Percentiles rank a stretch among this genome's conserved stretches.
These are phyloP conservation scores for Pammene fasciana DNA, from an alignment of 2,888 invertebrate genomes.

Conservation along the genomic window DNA sequence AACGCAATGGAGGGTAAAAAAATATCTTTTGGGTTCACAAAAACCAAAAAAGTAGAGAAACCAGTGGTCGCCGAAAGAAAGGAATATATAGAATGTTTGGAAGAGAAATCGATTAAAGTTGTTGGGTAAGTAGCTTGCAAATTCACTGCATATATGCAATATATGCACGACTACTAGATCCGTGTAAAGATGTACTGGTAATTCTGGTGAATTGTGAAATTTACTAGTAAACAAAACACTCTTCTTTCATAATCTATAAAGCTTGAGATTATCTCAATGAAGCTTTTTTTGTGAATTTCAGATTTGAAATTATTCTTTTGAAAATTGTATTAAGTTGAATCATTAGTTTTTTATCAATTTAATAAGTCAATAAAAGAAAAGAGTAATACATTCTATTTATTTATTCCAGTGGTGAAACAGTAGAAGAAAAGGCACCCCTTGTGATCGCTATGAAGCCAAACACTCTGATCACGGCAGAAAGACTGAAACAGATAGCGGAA, in stretches of 20 bases:
- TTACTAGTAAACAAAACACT: not conserved
- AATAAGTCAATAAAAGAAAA: no score
- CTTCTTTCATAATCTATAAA: not conserved
- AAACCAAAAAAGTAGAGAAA: constrained; percentile 81
- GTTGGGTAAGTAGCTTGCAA: constrained; percentile 83
- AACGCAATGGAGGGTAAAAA: constrained; percentile 86
- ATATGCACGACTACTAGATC: not conserved
- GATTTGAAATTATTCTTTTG: no score
- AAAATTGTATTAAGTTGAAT: no score
- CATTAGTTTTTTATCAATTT: no score
- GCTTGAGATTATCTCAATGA: not conserved
- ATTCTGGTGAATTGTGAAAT: not conserved
- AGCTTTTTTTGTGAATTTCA: no score
- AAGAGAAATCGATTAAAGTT: constrained; percentile 89
- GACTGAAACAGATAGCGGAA: constrained; percentile 75
- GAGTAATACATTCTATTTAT: no score
- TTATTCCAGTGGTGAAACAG: constrained; percentile 77
- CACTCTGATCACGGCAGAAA: constrained; percentile 80
- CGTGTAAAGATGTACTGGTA: not conserved
- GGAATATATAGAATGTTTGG: constrained; percentile 90
- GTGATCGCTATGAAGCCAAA: constrained; percentile 86
- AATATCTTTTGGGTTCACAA: constrained; percentile 91
- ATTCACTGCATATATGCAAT: no score
- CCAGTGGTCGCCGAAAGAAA: constrained; percentile 76
- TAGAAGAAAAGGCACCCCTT: constrained; percentile 81